Base-by-base conservation (phyloP, 2,888 invertebrate species). In the Drosophila meridionalis region DNA sequence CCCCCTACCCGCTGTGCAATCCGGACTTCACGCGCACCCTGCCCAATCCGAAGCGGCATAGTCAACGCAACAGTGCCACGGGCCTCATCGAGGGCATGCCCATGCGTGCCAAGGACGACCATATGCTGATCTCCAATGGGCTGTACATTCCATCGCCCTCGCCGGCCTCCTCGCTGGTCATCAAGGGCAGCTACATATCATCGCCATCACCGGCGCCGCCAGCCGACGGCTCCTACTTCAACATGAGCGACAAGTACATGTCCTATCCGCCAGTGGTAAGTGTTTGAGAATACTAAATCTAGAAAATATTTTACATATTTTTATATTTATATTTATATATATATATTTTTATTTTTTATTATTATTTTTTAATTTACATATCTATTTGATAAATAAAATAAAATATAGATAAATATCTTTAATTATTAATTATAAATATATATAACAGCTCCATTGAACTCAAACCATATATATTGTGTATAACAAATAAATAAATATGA, bases 251-350 rank as follows among this genome's bases (percentile, higher is more conserved):
- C 80, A 92, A 92, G 69, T 92, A 92, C 65, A 90, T 92, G 75
- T 92, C 92, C 71, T 92, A 92, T 89, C 92, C 92, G 59, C 92
- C 92, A 60, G 92, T 92, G 92, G 92, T 92, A 79, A 91, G 91
- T 56, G 5, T 0, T 11, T 45, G 5, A 26, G 11, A 26, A 0
- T 43, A 4, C 4, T 9, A 11, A 11, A 0, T 26, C 5, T 45
- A n/a, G 5, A n/a, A n/a, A 42, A 4, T 26, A 45, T 20, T 20
- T 20, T 20, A 20, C 20, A 20, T 20, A 20, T 20, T 20, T 20
- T 20, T 20, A 20, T 20, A 20, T 20, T 20, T 20, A 20, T 20
- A 20, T 20, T 20, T 20, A 20, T 20, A 20, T 20, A 20, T 20
- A 20, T 20, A 20, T 20, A 20, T 20, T 20, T 20, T 20, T 20